Evolutionary conservation across 2,113 vertebrate species (phyloP), one percentile per base, ranked within the genome.

Genomic region (Limanda limanda): DNA sequence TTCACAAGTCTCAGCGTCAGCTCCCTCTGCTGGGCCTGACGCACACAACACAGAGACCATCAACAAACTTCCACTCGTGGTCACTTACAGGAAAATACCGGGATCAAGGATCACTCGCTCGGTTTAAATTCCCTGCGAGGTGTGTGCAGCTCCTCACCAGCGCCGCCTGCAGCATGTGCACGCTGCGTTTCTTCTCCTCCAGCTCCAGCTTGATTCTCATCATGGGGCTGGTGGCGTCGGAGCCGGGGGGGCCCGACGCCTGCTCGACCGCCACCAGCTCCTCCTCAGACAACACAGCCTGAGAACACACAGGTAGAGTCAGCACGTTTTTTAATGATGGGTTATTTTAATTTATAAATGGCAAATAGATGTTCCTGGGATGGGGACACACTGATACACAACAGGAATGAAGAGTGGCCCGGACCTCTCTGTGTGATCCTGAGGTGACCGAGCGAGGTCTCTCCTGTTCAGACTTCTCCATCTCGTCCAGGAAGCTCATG

Each of bases 401-500:
- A 3, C 15, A 13, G 12, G 11, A 4, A 13, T 3, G 45, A 47
- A 47, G 35, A 37, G 35, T 10, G 0, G 35, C 35, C 4, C 51
- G 2, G 51, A 96, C 97, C 94, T 96, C 96, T 89, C 93, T 74
- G 81, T 94, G 95, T 0, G 92, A 93, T 5, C 93, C 94, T 0
- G 96, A 97, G n/a, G 95, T 94, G 0, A 95, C 94, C 0, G 96
- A 98, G 3, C 94, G 92, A 0, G 95, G 96, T 17, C 88, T 83
- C 85, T 96, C 97, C 92, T 96, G 96, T 18, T 96, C 96, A 0
- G 95, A 96, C 62, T 93, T 95, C 94, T 99, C 97, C 97, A 98
- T 98, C 93, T 98, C 97, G 1, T 97, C 96, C 90, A 99, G 89
- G 80, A 99, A 99, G 69, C 93, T 98, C 94, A 98, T 96, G 90